Base-by-base conservation (phyloP, 2,113 vertebrate species). In the Colossoma macropomum region DNA sequence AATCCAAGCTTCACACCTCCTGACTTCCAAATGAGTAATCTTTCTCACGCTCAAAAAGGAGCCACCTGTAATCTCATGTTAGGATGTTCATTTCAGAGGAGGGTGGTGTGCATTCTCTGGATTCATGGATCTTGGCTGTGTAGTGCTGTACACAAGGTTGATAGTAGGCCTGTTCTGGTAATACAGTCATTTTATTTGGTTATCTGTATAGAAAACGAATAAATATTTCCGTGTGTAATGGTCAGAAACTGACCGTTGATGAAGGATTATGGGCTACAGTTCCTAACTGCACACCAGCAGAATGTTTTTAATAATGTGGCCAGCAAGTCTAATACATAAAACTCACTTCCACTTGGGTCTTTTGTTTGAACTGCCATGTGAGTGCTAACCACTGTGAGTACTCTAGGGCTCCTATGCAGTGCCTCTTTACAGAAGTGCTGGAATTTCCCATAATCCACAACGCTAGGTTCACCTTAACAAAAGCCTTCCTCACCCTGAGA, bases 351-450 rank as follows among this genome's bases (percentile, higher is more conserved):
- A 19, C 21, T 68, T 28, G 23, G 30, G 73, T 34, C 38, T 62
- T 19, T 23, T 30, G 34, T 45, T n/a, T 32, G 56, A 70, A 78
- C 81, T 84, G 82, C 86, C 86, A 90, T 30, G 19, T 60, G 9
- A 32, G 65, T 70, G 79, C 86, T 89, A 92, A 91, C 50, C 50
- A 16, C 50, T 52, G 50, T 52, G 50, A 52, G 90, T 88, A 85
- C 68, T 63, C 54, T 56, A 81, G 72, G 63, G 65, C 68, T 85
- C 65, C 70, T 81, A 85, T 74, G 78, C 52, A 23, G 3, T 85
- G 75, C 77, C 82, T 54, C 38, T 69, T 48, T 76, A 30, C 56
- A 82, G 34, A 76, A 12, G 38, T 30, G 81, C 65, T 82, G 79
- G 87, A 88, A 87, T 89, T 87, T 86, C 86, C 77, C 82, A 63